Evolutionary conservation across 2,797 vertebrate species (phyloP).

Genomic region (Mus spretus): DNA sequence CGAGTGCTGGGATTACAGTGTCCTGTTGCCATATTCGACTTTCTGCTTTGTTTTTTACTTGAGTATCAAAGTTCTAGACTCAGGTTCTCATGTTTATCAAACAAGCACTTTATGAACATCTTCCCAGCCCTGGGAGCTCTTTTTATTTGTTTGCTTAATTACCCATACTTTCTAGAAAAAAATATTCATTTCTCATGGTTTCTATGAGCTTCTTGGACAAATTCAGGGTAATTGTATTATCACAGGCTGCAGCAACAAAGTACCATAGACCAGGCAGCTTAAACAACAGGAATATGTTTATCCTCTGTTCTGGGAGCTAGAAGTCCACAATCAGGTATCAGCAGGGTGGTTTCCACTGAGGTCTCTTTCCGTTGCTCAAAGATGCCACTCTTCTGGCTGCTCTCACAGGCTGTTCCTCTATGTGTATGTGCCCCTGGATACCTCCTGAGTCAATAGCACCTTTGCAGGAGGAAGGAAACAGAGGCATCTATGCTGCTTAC

Average conservation of each 20-base stretch:
- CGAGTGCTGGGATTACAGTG: background rate
- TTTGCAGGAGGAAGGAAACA: background rate
- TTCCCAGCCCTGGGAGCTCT: background rate
- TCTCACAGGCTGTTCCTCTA: background rate
- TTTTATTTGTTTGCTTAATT: background rate
- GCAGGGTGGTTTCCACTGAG: background rate
- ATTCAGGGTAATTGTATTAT: background rate
- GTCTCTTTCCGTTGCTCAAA: background rate
- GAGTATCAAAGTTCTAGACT: background rate
- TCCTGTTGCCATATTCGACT: background rate
- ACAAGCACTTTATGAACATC: background rate
- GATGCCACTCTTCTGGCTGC: background rate
- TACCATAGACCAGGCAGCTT: background rate
- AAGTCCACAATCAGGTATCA: background rate
- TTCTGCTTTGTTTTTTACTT: background rate
- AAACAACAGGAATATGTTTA: background rate
- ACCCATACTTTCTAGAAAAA: background rate
- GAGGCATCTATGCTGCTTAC: background rate
- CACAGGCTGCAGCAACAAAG: background rate
- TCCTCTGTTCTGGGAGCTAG: background rate
- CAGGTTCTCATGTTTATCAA: background rate
- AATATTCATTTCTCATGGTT: background rate
- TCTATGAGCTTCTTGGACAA: background rate
- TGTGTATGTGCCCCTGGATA: no score
- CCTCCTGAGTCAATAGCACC: background rate